Conservation (phyloP, 2,113 vertebrate species). For the Acinonyx jubatus region DNA sequence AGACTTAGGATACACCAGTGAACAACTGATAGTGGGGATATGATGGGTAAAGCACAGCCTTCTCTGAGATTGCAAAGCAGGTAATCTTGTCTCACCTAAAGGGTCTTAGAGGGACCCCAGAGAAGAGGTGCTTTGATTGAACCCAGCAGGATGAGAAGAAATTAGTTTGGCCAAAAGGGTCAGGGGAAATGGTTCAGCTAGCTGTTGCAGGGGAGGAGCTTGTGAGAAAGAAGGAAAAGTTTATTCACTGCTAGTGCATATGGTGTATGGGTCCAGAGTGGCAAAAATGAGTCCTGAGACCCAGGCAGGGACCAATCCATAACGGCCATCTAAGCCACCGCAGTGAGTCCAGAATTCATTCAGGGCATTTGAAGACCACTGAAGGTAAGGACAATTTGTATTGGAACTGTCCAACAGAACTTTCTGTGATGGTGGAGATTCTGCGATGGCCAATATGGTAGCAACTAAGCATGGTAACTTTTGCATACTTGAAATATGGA, state of each 20-base stretch:
- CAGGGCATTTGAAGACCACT: not conserved
- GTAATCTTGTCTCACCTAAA: not conserved
- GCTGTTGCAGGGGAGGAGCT: not conserved
- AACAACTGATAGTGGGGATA: not conserved
- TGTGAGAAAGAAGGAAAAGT: not conserved
- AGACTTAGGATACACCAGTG: not conserved
- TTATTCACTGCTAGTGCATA: not conserved
- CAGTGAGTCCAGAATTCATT: not conserved
- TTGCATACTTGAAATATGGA: not conserved
- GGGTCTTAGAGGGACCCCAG: not conserved
- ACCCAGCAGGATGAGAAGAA: not conserved
- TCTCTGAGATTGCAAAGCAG: not conserved
- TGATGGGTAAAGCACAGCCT: not conserved
- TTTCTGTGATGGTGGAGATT: not conserved
- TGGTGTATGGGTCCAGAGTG: not conserved
- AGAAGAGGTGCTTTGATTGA: not conserved
- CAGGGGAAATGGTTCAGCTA: not conserved
- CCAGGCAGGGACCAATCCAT: not conserved
- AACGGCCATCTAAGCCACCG: accelerated
- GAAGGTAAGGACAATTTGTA: not conserved
- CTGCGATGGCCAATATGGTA: not conserved
- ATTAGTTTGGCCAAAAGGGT: not conserved
- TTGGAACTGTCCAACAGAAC: not conserved
- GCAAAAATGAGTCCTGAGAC: not conserved
- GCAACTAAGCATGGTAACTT: not conserved